Evolutionary conservation across 2,888 invertebrate genomes (phyloP).

Genomic region (Spilarctia lutea): DNA sequence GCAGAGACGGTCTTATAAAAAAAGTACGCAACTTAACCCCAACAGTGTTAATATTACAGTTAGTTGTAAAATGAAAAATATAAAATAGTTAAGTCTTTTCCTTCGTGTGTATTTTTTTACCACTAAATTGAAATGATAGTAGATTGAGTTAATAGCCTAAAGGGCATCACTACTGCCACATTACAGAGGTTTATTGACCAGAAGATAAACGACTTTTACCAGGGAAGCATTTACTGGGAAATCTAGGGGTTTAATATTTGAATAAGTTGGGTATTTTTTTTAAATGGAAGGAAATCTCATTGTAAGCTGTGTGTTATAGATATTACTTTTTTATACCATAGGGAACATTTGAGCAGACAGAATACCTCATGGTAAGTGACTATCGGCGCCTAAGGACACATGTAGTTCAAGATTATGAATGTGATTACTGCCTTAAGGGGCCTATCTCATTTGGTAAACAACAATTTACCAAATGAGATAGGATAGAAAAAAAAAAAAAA

Average conservation of each 20-base stretch:
- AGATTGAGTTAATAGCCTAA: background rate
- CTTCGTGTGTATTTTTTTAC: background rate
- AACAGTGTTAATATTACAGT: background rate
- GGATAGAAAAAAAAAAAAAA: no score
- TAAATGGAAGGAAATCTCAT: no score
- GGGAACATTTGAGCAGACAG: no score
- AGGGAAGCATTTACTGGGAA: background rate
- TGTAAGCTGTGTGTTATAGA: no score
- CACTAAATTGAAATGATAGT: background rate
- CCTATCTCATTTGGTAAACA: no score
- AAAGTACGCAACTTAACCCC: constrained; percentile 19
- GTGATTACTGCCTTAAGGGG: no score
- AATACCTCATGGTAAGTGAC: no score
- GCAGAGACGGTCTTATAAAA: constrained; percentile 34
- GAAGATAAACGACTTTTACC: background rate
- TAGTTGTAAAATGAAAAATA: constrained; percentile 5
- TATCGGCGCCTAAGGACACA: no score
- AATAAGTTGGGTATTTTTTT: background rate
- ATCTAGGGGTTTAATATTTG: background rate
- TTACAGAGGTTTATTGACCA: background rate
- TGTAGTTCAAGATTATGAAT: no score
- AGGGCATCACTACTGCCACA: background rate
- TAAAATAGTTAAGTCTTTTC: background rate
- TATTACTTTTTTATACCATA: no score
- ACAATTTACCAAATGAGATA: no score